Base-by-base conservation (phyloP, 2,797 vertebrate genomes). In the Bucorvus abyssinicus region DNA sequence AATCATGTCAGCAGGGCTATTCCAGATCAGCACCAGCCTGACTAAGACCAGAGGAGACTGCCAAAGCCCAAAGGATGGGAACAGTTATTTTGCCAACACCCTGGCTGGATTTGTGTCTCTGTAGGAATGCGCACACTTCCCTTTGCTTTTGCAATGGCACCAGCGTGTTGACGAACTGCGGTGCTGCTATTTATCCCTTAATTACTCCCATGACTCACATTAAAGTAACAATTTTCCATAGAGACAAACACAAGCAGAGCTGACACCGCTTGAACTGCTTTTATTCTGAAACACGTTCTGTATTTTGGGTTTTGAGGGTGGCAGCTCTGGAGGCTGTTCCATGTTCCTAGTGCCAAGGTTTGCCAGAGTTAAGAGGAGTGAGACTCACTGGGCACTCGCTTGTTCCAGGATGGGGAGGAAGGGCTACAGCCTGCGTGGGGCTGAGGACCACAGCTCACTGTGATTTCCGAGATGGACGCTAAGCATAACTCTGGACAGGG, bases 181-280 rank as follows among this genome's bases (percentile, higher is more conserved):
- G 94, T 20, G 56, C 96, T 93, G 95, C 81, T 94, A 61, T 94
- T 96, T 97, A 95, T 90, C 96, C 94, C 89, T 55, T 94, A 96
- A 96, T 96, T 94, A 92, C 84, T 96, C 95, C 95, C 96, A 94
- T 94, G 95, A 94, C 93, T 96, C 93, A 83, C 88, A 93, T 95
- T 93, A 94, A 96, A 96, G 91, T 73, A 93, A 84, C 87, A 89
- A 82, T 96, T 97, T 96, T 96, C 95, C 95, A 87, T 76, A 94
- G 94, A 95, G 96, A 95, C 87, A 94, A 92, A 96, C 94, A 90
- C 91, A 91, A 73, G 93, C 87, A 94, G 87, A 91, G 84, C 95
- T 88, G 95, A 96, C 95, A 84, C 67, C 3, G 7, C 77, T 96
- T 8, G 0, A 84, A 69, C 64, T 90, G 91, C 78, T 83, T 94